Conservation (phyloP, 2,888 invertebrate genomes). For the Drosophila demipolita region DNA sequence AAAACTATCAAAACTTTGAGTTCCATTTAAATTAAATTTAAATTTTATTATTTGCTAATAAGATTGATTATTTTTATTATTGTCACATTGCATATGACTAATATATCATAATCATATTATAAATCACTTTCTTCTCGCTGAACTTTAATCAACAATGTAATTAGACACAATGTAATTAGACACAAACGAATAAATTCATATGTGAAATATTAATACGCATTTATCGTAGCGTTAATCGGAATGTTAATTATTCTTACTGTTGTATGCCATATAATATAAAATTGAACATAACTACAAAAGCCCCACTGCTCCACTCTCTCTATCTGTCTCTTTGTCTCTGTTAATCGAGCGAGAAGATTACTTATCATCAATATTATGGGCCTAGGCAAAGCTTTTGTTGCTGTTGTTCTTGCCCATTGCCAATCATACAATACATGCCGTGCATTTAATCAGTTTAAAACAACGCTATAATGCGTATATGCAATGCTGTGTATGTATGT, state of each 20-base stretch:
- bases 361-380: constrained; percentile 73
- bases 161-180: constrained; percentile 29
- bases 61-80: not conserved
- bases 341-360: constrained; percentile 55
- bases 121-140: constrained; percentile 25
- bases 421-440: constrained; percentile 51
- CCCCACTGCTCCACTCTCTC: too few relatives aligned
- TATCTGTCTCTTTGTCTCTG: constrained; percentile 7
- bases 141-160: constrained; percentile 23
- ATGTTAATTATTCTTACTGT: constrained; percentile 38
- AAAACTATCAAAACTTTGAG: not conserved
- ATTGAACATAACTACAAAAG: constrained; percentile 3
- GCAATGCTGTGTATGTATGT: not conserved
- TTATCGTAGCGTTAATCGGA: constrained; percentile 29
- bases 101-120: not conserved
- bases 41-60: not conserved
- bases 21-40: not conserved
- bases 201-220: constrained; percentile 22
- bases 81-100: not conserved
- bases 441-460: constrained; percentile 59
- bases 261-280: not conserved
- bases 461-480: constrained; percentile 23
- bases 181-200: not conserved
- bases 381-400: constrained; percentile 30
- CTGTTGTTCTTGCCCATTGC: constrained; percentile 29